Base-by-base conservation (phyloP, 2,888 invertebrate species). In the Eudasyphora cyanicolor region DNA sequence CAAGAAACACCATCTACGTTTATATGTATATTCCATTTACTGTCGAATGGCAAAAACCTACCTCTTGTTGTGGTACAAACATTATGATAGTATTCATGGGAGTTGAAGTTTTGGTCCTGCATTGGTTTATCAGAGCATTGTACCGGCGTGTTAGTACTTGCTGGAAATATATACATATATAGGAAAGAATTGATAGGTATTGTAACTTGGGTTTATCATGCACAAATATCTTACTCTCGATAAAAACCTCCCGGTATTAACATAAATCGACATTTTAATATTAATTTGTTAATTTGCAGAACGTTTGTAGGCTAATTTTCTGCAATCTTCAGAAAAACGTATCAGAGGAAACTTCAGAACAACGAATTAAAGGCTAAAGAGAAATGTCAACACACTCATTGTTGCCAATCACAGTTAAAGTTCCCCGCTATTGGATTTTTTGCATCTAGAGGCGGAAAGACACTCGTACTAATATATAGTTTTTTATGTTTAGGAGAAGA, bases 61-160 rank as follows among this genome's bases (percentile, higher is more conserved):
- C 98, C 95, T 99, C 99, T 94, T 99, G 99, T 92, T 99, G 99
- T 3, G 99, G 99, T 24, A 99, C 99, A 93, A 99, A 99, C 95
- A 99, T 96, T 78, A 99, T 93, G 84, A 97, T 93, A 7, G 98
- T 98, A 93, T 99, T 99, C 60, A 98, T 92, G 0, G 98, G 98
- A 8, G 96, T 96, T 19, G 94, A 94, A 14, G 90, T 86, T 84
- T 90, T 90, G 49, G 87, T 86, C 77, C 90, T 86, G 24, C 60
- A 79, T 57, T 85, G 86, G 51, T 71, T 85, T n/a, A 42, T 19
- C 35, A 85, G 60, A 60, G 78, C 74, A 64, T 82, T 81, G 45
- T 82, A 85, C 69, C 84, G 79, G 79, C 79, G 69, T 69, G 54
- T 76, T 74, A 84, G 70, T 45, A 84, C 38, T 79, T 82, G 76